Evolutionary conservation across 2,888 invertebrate species (phyloP).

Genomic region (Sympetrum striolatum): DNA sequence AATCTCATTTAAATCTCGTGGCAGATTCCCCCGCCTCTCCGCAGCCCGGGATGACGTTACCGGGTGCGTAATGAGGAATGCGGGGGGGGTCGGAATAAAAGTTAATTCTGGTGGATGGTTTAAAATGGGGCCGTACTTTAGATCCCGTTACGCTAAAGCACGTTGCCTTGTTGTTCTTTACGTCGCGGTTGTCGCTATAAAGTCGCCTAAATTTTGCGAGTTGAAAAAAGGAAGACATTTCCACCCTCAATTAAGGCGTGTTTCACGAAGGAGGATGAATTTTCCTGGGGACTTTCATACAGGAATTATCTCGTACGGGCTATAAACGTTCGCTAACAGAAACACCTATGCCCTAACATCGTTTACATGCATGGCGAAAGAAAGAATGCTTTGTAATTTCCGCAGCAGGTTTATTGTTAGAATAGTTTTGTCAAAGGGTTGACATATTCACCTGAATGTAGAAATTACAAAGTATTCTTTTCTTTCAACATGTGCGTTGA

Average conservation of each 20-base stretch:
- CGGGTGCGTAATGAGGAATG: neutral
- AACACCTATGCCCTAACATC: too few relatives aligned
- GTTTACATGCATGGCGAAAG: too few relatives aligned
- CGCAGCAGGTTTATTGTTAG: too few relatives aligned
- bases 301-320: too few relatives aligned
- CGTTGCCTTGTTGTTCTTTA: neutral
- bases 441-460: too few relatives aligned
- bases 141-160: neutral
- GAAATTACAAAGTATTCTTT: too few relatives aligned
- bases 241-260: neutral
- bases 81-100: neutral
- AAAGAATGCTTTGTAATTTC: too few relatives aligned
- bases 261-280: neutral
- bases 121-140: neutral
- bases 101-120: neutral
- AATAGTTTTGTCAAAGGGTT: too few relatives aligned
- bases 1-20: constrained; percentile 9
- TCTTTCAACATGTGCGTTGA: too few relatives aligned
- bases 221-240: neutral
- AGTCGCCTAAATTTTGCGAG: neutral
- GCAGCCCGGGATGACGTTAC: neutral
- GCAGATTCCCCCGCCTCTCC: too few relatives aligned
- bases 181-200: neutral
- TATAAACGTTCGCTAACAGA: too few relatives aligned
- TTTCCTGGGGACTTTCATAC: neutral